These are phyloP conservation scores for Papilio aristodemus DNA, from an alignment of 1,140 invertebrate species.

Conservation along the genomic window DNA sequence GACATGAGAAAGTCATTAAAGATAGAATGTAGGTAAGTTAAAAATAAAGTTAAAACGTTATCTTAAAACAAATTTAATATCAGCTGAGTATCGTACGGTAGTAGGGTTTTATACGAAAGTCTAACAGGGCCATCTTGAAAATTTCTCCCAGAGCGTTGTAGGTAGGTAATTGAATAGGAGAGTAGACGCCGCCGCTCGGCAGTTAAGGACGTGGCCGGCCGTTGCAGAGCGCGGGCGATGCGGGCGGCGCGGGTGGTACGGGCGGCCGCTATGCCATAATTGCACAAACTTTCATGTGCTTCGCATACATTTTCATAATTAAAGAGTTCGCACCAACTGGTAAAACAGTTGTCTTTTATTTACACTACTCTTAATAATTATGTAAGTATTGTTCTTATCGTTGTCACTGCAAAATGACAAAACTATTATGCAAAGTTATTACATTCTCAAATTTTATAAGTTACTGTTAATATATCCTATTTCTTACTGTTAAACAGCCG, in stretches of 20 bases:
- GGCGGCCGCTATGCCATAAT: constrained; percentile 65
- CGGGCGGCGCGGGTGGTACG: constrained; percentile 47
- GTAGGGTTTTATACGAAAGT: constrained; percentile 35
- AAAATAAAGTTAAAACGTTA: constrained; percentile 13
- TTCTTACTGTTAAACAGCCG: too few species aligned
- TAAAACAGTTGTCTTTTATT: constrained; percentile 63
- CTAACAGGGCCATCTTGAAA: constrained; percentile 58
- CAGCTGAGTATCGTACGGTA: constrained; percentile 18
- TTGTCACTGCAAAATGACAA: too few species aligned
- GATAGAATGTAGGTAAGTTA: background rate
- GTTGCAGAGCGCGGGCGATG: constrained; percentile 52
- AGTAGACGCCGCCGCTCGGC: constrained; percentile 57
- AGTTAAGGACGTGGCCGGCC: constrained; percentile 67
- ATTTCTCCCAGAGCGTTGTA: constrained; percentile 58
- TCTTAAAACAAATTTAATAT: constrained; percentile 20
- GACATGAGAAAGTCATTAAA: background rate
- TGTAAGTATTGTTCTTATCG: too few species aligned
- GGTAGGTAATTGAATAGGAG: constrained; percentile 73
- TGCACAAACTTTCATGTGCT: constrained; percentile 79
- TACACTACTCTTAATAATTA: constrained; percentile 55
- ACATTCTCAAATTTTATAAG: too few species aligned
- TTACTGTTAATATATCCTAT: too few species aligned
- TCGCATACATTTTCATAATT: constrained; percentile 79
- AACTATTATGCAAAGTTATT: too few species aligned
- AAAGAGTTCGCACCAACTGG: constrained; percentile 73